Evolutionary conservation across 1,140 invertebrate genomes (phyloP).

Genomic region (Epicauta chinensis): DNA sequence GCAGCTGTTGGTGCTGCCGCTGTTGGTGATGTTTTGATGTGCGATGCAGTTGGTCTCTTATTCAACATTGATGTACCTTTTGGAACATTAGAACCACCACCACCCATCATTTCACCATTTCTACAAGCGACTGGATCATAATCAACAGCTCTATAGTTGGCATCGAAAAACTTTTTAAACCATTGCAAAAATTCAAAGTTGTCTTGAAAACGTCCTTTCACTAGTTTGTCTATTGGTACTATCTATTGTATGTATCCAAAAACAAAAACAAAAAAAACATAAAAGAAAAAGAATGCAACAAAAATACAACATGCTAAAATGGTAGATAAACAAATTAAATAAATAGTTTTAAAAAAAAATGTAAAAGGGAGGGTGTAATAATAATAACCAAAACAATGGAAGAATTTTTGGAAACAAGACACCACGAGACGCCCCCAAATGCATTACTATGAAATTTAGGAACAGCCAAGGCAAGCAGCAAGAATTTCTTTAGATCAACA

Average conservation of each 20-base stretch:
- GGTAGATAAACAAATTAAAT: constrained; percentile 1
- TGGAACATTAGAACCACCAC: constrained; percentile 54
- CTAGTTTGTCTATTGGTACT: constrained; percentile 81
- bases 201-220: constrained; percentile 94
- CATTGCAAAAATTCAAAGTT: constrained; percentile 99
- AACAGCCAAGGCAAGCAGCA: neutral
- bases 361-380: no score
- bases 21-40: constrained; percentile 41
- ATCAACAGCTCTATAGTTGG: constrained; percentile 88
- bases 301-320: constrained; percentile 5
- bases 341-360: no score
- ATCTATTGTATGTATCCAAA: constrained; percentile 53
- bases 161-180: constrained; percentile 99
- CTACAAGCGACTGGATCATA: constrained; percentile 85
- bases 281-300: constrained; percentile 9
- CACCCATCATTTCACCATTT: constrained; percentile 76
- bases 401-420: neutral
- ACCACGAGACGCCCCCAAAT: neutral
- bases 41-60: constrained; percentile 43
- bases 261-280: no score
- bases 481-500: no score
- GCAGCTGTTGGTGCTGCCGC: constrained; percentile 10
- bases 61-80: constrained; percentile 44
- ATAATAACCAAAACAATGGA: no score
- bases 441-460: constrained; percentile 6